These are phyloP conservation scores for Himantopus leucocephalus DNA, from an alignment of 2,113 vertebrate genomes.

Conservation along the genomic window DNA sequence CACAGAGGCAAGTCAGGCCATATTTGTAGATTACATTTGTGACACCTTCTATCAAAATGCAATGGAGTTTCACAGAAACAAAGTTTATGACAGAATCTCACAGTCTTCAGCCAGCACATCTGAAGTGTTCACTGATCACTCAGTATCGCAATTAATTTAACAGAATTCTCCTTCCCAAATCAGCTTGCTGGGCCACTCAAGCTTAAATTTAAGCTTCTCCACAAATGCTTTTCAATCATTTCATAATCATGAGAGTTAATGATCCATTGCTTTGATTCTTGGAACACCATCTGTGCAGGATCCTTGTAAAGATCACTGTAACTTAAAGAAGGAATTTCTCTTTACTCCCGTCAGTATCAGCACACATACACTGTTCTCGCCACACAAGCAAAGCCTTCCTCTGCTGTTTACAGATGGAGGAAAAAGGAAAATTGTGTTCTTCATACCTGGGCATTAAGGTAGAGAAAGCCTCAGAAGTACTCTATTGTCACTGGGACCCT, in stretches of 20 bases:
- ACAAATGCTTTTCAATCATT: not conserved
- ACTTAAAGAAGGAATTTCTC: not conserved
- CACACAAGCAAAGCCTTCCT: not conserved
- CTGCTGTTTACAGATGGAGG: not conserved
- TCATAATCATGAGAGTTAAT: not conserved
- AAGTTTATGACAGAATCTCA: not conserved
- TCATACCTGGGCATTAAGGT: not conserved
- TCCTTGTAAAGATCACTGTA: not conserved
- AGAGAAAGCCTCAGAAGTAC: not conserved
- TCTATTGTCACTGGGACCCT: not conserved
- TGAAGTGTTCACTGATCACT: not conserved
- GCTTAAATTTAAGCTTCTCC: not conserved
- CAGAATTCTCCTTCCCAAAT: not conserved
- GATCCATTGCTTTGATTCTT: not conserved
- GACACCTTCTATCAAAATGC: not conserved
- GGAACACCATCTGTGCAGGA: not conserved
- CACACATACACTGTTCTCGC: not conserved
- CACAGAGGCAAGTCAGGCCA: not conserved
- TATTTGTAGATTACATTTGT: not conserved
- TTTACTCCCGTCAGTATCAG: not conserved
- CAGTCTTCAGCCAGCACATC: not conserved
- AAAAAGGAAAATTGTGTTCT: not conserved
- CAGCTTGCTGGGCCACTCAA: not conserved
- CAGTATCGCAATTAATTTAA: not conserved
- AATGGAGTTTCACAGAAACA: not conserved